Base-by-base conservation (phyloP, 2,797 vertebrate genomes). In the Rhinogobio ventralis region DNA sequence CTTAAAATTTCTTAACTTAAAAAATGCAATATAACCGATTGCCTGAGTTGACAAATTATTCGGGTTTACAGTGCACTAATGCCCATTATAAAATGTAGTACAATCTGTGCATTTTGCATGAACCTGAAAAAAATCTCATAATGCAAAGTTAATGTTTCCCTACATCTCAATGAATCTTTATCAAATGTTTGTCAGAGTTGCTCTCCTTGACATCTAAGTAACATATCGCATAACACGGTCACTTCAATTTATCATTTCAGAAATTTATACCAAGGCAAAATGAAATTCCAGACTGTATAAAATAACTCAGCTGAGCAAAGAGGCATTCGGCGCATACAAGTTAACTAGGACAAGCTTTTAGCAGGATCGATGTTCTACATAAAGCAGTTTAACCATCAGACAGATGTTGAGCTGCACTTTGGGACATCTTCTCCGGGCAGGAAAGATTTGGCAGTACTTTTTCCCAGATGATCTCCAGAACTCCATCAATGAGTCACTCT, bases 391-490 rank as follows among this genome's bases (percentile, higher is more conserved):
- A 71, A 82, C 60, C 69, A 73, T 46, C 68, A 49, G 39, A 60
- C 53, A 73, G 81, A 82, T 82, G 57, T 36, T 74, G 45, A 62
- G 71, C 7, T 39, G 55, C 57, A 74, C 81, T 82, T 25, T 82
- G 81, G 81, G 53, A 62, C 8, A 19, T 82, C 71, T 62, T 74
- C 77, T 79, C 60, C 11, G 5, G 66, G 49, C 55, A 46, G 57
- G 57, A 74, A 66, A 17, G 2, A 82, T 82, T 51, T 66, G 81
- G 81, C 81, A 82, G 81, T n/a, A 64, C 25, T 62, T 74, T 82
- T 30, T 51, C 81, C 45, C 81, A 64, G 42, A 74, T 82, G 69
- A 82, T 64, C 55, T 73, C 42, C 67, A 81, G 67, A 71, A 71
- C 36, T 62, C 25, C 68, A 82, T 45, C 25, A 82, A 33, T 72